Conservation (phyloP, 2,113 vertebrate genomes). For the Mystacornis crossleyi region DNA sequence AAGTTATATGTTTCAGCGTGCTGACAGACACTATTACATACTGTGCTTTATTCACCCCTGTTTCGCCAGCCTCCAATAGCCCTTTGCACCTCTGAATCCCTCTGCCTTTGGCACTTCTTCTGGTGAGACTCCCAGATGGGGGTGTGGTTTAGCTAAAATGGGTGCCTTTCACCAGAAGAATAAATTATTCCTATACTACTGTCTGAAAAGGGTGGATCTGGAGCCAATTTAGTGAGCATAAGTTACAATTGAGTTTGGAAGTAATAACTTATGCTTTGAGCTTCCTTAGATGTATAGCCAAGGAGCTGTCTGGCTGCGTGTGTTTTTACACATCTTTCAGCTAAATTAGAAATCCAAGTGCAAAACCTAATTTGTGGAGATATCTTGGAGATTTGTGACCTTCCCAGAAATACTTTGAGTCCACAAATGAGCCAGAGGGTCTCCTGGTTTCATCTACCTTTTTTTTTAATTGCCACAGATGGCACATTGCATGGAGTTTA, state of each 20-base stretch:
- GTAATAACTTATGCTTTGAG: slow-evolving; percentile 40
- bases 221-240: slow-evolving; percentile 63
- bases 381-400: slow-evolving; percentile 14
- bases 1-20: neutral
- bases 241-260: slow-evolving; percentile 58
- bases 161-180: slow-evolving; percentile 62
- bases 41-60: neutral
- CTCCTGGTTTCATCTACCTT: neutral
- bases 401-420: neutral
- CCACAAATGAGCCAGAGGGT: neutral
- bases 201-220: slow-evolving; percentile 51
- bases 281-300: slow-evolving; percentile 35
- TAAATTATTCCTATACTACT: slow-evolving; percentile 61
- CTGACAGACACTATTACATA: slow-evolving; percentile 23
- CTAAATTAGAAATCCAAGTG: slow-evolving; percentile 28
- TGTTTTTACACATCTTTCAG: slow-evolving; percentile 51
- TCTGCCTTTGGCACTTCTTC: slow-evolving; percentile 41
- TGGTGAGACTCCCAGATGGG: slow-evolving; percentile 8
- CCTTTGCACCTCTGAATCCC: neutral
- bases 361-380: neutral
- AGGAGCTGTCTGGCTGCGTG: slow-evolving; percentile 13
- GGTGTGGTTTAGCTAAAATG: slow-evolving; percentile 41
- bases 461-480: neutral
- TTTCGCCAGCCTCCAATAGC: neutral
- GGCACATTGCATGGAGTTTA: neutral